phyloP scores from a whole-genome alignment of 2,888 invertebrate species.

The Operophtera brumata region DNA sequence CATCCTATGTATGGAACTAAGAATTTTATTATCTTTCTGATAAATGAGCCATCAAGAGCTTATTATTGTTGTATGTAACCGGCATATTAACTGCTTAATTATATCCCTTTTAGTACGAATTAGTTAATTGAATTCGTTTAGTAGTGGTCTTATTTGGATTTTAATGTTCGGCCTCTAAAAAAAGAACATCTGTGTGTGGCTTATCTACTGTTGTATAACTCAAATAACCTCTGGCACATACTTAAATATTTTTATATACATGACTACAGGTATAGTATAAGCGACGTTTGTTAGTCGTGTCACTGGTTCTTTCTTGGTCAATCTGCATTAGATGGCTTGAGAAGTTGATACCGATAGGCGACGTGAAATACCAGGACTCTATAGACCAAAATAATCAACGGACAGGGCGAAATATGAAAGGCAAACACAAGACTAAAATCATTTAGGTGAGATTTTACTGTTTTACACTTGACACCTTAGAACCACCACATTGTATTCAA shows the following conservation, averaged over 20 bases:
- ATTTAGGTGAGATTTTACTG: too few relatives aligned
- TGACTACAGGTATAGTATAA: too few relatives aligned
- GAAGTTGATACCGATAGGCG: too few relatives aligned
- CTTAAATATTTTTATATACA: too few relatives aligned
- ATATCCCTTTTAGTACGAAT: conserved; percentile 15
- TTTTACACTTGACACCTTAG: too few relatives aligned
- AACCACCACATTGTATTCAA: not conserved
- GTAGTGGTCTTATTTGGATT: not conserved
- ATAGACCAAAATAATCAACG: too few relatives aligned
- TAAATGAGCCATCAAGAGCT: conserved; percentile 9
- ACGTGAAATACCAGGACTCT: too few relatives aligned
- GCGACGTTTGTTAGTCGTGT: too few relatives aligned
- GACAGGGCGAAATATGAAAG: too few relatives aligned
- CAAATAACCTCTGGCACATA: not conserved
- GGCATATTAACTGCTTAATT: conserved; percentile 26
- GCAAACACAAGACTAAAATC: too few relatives aligned
- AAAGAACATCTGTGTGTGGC: conserved; percentile 1
- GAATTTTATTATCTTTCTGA: conserved; percentile 23
- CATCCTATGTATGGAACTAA: conserved; percentile 12
- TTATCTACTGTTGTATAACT: not conserved
- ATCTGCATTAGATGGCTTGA: too few relatives aligned
- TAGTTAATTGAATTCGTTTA: conserved; percentile 24
- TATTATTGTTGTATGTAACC: conserved; percentile 17
- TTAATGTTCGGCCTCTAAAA: conserved; percentile 3
- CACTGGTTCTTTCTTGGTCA: too few relatives aligned